Evolutionary conservation across 2,888 invertebrate genomes (phyloP), one percentile per base, ranked within the genome.

Genomic region (Clusia tigrina): DNA sequence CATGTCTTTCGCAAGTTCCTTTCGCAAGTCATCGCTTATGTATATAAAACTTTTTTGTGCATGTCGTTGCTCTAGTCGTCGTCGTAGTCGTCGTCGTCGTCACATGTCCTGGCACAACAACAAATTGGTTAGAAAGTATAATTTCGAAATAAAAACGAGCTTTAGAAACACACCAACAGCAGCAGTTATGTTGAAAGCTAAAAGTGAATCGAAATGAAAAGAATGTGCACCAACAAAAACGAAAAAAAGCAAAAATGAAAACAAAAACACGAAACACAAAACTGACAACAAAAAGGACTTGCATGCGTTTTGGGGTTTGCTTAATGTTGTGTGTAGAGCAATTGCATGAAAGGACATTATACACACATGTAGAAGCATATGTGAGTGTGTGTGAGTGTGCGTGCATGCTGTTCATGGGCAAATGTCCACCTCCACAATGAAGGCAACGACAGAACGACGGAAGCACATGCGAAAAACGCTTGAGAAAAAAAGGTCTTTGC

Each of bases 51-150:
- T 52, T 60, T 62, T 55, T 46, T 54, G 24, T 57, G 25, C 23
- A 5, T 57, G 48, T 46, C 2, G 9, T 24, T 55, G 55, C 18
- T 22, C 6, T 25, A 20, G n/a, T 6, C 24, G 23, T 59, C 32
- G 54, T 48, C 18, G 59, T 51, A 22, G 37, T 23, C 53, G 54
- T 58, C n/a, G 32, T 59, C 52, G 68, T 70, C 75, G 68, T 71
- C 67, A 68, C 68, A 70, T 74, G 64, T 74, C 70, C 71, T 69
- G 71, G 66, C 64, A 58, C 71, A 74, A 73, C 69, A 71, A 71
- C 74, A 76, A 75, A 74, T 74, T 63, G 65, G 69, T 66, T 68
- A 63, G 65, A 68, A 67, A 58, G 56, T 57, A 55, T 24, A 58
- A 54, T 57, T 61, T 58, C 54, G 37, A 48, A 57, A 54, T 32